phyloP scores from a whole-genome alignment of 1,140 invertebrate species.

The Portunus trituberculatus region DNA sequence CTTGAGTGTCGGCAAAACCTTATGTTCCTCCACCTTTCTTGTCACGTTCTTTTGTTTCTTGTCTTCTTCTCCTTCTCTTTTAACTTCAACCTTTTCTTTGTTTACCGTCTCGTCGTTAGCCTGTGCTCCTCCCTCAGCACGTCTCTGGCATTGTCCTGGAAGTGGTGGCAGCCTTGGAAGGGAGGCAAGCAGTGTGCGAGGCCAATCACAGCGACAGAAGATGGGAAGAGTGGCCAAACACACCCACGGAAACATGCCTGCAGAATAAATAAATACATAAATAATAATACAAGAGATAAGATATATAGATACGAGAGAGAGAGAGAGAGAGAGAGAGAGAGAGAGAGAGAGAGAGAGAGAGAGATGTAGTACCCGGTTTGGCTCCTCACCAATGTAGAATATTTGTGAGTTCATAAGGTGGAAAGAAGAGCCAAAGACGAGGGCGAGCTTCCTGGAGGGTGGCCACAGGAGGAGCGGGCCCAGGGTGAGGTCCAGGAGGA shows the following conservation, averaged over 20 bases:
- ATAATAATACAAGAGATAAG: not conserved
- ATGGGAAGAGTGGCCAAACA: constrained; percentile 56
- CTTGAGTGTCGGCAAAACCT: not conserved
- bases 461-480: constrained; percentile 47
- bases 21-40: not conserved
- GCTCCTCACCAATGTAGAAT: constrained; percentile 60
- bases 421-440: constrained; percentile 50
- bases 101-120: not conserved
- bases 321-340: no score
- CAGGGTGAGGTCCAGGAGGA: constrained; percentile 56
- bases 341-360: no score
- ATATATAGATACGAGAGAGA: no score
- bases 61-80: not conserved
- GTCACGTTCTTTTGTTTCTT: not conserved
- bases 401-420: constrained; percentile 70
- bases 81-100: not conserved
- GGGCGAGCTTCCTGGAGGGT: constrained; percentile 22
- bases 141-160: not conserved
- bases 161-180: not conserved
- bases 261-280: not conserved
- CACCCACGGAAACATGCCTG: constrained; percentile 69
- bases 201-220: constrained; percentile 57
- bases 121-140: not conserved
- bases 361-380: no score
- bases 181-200: constrained; percentile 24